A percentile compares a stretch with the other conserved stretches of the same genome.
phyloP scores from a whole-genome alignment of 2,113 vertebrate genomes.

The Emydocephalus ijimae region DNA sequence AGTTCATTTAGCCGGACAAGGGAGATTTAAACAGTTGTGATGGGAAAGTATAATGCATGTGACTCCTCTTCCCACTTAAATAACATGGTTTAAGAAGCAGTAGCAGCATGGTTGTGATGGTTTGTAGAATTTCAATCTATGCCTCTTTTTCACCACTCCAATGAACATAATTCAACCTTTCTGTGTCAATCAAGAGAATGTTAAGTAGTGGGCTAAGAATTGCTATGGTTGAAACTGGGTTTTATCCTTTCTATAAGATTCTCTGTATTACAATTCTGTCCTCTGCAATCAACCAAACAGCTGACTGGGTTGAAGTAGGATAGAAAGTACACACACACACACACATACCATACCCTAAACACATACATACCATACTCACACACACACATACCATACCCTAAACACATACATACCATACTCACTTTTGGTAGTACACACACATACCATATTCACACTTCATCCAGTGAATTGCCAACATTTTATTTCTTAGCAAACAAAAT shows the following conservation, averaged over 20 bases:
- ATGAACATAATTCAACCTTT: background rate
- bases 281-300: background rate
- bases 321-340: background rate
- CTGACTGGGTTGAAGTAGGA: background rate
- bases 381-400: background rate
- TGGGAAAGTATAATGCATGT: background rate
- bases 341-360: background rate
- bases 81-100: background rate
- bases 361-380: background rate
- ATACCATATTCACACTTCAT: background rate
- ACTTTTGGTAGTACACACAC: background rate
- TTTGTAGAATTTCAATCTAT: background rate
- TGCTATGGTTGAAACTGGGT: background rate
- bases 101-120: background rate
- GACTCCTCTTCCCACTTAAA: background rate
- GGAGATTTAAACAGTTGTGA: background rate
- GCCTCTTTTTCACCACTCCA: background rate
- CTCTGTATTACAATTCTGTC: background rate
- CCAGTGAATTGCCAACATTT: background rate
- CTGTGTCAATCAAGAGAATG: background rate
- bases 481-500: background rate
- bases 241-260: background rate
- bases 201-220: background rate
- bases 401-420: background rate
- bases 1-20: background rate